A percentile compares a stretch with the other conserved stretches of the same genome.
Evolutionary conservation across 2,113 vertebrate species (phyloP).

Genomic region (Holacanthus passer): DNA sequence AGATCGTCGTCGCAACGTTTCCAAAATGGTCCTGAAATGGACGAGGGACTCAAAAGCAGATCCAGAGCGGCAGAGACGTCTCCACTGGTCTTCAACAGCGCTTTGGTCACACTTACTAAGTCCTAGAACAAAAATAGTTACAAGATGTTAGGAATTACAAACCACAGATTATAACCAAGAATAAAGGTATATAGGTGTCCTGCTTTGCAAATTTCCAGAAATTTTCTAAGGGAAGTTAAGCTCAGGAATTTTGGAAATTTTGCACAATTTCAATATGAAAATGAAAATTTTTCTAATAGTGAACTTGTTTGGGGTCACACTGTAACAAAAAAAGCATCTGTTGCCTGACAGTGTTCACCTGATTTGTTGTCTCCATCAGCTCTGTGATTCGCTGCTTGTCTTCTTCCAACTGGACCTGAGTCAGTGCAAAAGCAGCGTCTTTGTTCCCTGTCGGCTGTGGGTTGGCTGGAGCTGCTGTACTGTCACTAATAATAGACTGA

Average conservation of each 20-base stretch:
- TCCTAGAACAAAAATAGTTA: constrained; percentile 62
- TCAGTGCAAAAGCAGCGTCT: constrained; percentile 44
- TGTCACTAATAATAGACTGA: constrained; percentile 9
- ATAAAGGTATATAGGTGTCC: not conserved
- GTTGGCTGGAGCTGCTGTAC: not conserved
- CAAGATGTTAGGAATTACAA: not conserved
- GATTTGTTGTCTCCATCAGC: constrained; percentile 86
- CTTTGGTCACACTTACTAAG: constrained; percentile 89
- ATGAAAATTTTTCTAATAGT: no score
- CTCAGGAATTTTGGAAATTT: not conserved
- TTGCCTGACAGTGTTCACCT: constrained; percentile 52
- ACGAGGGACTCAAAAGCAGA: constrained; percentile 77
- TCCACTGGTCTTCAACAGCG: constrained; percentile 91
- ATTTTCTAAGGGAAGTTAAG: no score
- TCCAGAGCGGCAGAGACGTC: constrained; percentile 84
- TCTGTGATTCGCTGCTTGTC: constrained; percentile 77
- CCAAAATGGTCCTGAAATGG: constrained; percentile 64
- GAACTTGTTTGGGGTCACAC: no score
- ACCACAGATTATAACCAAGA: not conserved
- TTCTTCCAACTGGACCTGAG: constrained; percentile 73
- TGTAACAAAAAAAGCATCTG: not conserved
- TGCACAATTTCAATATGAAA: no score
- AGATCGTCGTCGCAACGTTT: constrained; percentile 68
- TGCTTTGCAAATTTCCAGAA: no score
- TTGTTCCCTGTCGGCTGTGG: not conserved